phyloP scores from a whole-genome alignment of 2,888 invertebrate species.

The Enchytraeus crypticus region DNA sequence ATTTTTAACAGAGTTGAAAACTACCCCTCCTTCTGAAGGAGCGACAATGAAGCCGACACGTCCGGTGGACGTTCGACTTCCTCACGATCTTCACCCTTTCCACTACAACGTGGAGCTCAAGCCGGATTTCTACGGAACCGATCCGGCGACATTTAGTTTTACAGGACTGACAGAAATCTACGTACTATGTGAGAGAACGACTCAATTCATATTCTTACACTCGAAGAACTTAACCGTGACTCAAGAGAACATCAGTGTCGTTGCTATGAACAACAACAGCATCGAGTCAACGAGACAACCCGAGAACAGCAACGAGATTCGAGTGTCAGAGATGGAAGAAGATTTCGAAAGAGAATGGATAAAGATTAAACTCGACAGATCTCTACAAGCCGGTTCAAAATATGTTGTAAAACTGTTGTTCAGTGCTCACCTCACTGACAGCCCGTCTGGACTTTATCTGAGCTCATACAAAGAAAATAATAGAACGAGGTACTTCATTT shows the following conservation, averaged over 20 bases:
- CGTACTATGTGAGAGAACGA: conserved; percentile 56
- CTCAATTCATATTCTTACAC: conserved; percentile 66
- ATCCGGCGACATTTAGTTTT: conserved; percentile 46
- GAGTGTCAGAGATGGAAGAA: too few species aligned
- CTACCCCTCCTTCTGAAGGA: too few species aligned
- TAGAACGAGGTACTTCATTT: conserved; percentile 1
- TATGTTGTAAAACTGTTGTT: too few species aligned
- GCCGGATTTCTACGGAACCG: conserved; percentile 61
- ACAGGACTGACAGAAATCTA: conserved; percentile 17
- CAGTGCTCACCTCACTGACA: conserved; percentile 19
- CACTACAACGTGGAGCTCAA: conserved; percentile 62
- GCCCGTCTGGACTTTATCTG: conserved; percentile 23
- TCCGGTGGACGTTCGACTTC: conserved; percentile 51
- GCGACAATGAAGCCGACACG: too few species aligned
- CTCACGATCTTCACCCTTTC: conserved; percentile 56
- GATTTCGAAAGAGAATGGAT: too few species aligned
- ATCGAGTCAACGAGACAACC: too few species aligned
- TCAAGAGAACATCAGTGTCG: too few species aligned
- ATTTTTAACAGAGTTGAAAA: too few species aligned
- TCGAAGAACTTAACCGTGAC: conserved; percentile 61
- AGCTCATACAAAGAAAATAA: conserved; percentile 22
- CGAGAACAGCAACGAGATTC: too few species aligned
- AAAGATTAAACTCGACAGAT: too few species aligned
- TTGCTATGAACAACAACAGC: too few species aligned
- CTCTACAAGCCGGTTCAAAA: too few species aligned